A percentile compares a stretch with the other conserved stretches of the same genome.
These are phyloP conservation scores for Telenomus remus DNA, from an alignment of 1,140 invertebrate genomes.

Conservation along the genomic window DNA sequence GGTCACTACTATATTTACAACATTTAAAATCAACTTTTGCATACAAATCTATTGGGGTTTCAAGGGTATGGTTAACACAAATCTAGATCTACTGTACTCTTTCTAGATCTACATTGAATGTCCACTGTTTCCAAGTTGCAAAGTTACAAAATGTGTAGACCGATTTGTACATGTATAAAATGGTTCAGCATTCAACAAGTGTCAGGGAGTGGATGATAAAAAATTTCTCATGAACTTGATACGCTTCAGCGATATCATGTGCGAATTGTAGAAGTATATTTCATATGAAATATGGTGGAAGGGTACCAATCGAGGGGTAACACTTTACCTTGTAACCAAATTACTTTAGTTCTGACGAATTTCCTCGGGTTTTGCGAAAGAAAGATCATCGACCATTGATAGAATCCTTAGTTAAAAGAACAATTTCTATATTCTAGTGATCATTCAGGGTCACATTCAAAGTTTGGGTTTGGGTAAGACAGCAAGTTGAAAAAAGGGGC, in stretches of 20 bases:
- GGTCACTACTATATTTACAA: conserved; percentile 20
- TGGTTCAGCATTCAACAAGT: no score
- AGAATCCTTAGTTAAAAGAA: not conserved
- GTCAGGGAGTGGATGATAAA: not conserved
- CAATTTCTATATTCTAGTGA: no score
- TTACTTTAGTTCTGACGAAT: conserved; percentile 9
- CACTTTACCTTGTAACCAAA: conserved; percentile 42
- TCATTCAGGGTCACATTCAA: no score
- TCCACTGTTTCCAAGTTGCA: conserved; percentile 50
- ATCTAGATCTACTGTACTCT: conserved; percentile 15
- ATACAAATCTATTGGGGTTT: not conserved
- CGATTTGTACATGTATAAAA: no score
- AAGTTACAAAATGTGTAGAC: not conserved
- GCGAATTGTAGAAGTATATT: conserved; percentile 12
- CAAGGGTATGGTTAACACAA: conserved; percentile 23
- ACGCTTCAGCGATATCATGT: no score
- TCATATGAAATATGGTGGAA: no score
- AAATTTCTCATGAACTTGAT: no score
- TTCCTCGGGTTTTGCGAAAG: conserved; percentile 19
- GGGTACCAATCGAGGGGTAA: conserved; percentile 10
- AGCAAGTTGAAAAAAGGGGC: conserved; percentile 11
- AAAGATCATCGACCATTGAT: conserved; percentile 33
- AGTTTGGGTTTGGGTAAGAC: no score
- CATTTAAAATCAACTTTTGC: not conserved
- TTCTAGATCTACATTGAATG: conserved; percentile 29